phyloP scores from a whole-genome alignment of 2,797 vertebrate genomes.

The Coregonus suidteri region DNA sequence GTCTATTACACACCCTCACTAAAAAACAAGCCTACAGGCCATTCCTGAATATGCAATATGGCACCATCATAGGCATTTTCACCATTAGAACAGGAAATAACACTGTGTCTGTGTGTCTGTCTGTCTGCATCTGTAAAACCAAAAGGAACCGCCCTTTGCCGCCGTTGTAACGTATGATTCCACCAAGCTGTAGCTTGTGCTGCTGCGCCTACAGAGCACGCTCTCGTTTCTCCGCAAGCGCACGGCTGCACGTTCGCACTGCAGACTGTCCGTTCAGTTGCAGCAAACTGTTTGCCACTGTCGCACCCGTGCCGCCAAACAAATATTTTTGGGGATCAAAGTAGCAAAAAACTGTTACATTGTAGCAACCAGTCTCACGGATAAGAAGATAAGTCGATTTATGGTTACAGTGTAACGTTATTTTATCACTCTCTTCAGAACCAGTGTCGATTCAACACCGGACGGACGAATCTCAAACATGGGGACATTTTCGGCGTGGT shows the following conservation, averaged over 20 bases:
- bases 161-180: slow-evolving; percentile 28
- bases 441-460: neutral
- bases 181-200: slow-evolving; percentile 15
- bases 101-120: neutral
- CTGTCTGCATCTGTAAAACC: neutral
- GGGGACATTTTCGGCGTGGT: slow-evolving; percentile 50
- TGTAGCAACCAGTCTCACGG: neutral
- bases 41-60: neutral
- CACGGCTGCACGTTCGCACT: slow-evolving; percentile 28
- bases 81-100: neutral
- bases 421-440: neutral
- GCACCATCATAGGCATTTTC: neutral
- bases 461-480: slow-evolving; percentile 38
- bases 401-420: neutral
- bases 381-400: neutral
- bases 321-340: slow-evolving; percentile 8
- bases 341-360: neutral
- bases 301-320: slow-evolving; percentile 4
- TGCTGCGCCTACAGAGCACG: neutral
- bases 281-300: slow-evolving; percentile 26
- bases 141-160: slow-evolving; percentile 57
- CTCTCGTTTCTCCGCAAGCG: neutral
- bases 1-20: neutral
- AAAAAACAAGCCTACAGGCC: neutral
- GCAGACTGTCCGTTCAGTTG: slow-evolving; percentile 41